These are phyloP conservation scores for Palythoa grandis DNA, from an alignment of 92 coral and sea anemone genomes.

Conservation along the genomic window DNA sequence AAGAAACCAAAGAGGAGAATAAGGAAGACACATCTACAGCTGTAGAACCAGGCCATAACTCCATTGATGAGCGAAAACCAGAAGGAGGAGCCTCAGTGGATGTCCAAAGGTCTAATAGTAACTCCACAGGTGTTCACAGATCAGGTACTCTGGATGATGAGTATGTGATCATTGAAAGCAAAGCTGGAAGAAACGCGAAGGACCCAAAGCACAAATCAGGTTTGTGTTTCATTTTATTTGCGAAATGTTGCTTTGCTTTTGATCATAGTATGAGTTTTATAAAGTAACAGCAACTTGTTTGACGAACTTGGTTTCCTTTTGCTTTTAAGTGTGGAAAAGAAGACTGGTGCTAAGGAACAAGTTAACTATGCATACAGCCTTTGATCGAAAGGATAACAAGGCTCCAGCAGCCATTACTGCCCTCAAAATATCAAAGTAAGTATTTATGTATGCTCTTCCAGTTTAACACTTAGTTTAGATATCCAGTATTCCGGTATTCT, in stretches of 20 bases:
- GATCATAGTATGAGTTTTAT: too few relatives aligned
- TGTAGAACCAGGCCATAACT: neutral
- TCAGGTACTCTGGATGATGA: conserved; percentile 71
- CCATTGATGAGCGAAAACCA: neutral
- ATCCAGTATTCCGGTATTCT: too few relatives aligned
- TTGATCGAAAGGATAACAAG: conserved; percentile 79
- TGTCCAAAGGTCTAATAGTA: neutral
- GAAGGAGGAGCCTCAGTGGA: neutral
- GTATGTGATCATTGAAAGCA: conserved; percentile 76
- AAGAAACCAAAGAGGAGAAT: neutral
- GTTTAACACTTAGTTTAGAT: too few relatives aligned
- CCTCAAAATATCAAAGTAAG: conserved; percentile 94
- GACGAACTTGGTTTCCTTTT: too few relatives aligned
- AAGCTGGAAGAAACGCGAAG: conserved; percentile 12
- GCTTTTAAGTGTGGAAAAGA: conserved; percentile 83
- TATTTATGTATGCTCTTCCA: neutral
- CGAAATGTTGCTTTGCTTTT: too few relatives aligned
- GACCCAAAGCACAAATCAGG: conserved; percentile 62
- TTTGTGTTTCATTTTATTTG: neutral
- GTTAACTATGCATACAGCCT: conserved; percentile 98
- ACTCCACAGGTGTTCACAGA: neutral
- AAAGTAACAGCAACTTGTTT: too few relatives aligned
- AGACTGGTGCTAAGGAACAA: conserved; percentile 87
- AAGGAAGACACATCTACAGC: neutral
- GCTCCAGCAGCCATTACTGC: conserved; percentile 92